Base-by-base conservation (phyloP, 2,888 invertebrate genomes). In the Malthinus flaveolus region DNA sequence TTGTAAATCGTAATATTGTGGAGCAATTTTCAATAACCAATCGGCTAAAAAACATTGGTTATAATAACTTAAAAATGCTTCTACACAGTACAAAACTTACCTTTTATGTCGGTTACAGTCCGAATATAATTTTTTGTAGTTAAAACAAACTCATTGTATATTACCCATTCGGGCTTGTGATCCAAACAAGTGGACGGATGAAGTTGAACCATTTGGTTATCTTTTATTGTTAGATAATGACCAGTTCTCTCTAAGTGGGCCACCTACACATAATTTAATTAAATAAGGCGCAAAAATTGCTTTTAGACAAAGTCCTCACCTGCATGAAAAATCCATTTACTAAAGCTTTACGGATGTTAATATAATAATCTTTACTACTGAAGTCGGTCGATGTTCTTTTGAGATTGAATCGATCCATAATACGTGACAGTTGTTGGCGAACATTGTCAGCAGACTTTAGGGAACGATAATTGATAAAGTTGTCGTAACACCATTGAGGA, bases 301-400 rank as follows among this genome's bases (percentile, higher is more conserved):
- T 3, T 23, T 23, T 23, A 23, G 5, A 3, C 23, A 23, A 23
- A 23, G 23, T 5, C 66, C 67, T 67, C 78, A 95, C 97, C 88
- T 99, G 99, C 99, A 99, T 99, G 77, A 99, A 99, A 81, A 97
- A 99, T 54, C 99, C 99, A 68, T 97, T 91, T 11, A 99, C 97
- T 32, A 99, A 85, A 0, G 99, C 97, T 82, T 98, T 99, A 64
- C 99, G 85, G 73, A 99, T 99, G 78, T 99, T 99, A 49, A 97
- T 88, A 78, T 99, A 99, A 77, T 99, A 99, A 79, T 99, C 98
- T 80, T 96, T 92, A 59, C 96, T 96, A 42, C 95, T 96, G 79
- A 99, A 99, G 71, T 99, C 97, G 11, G 99, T 99, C 61, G 97
- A 97, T 5, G 95, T 93, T 59, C 97, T 83, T 75, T 93, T 93